Evolutionary conservation across 2,113 vertebrate species (phyloP), one percentile per base, ranked within the genome.

Genomic region (Peromyscus polionotus): DNA sequence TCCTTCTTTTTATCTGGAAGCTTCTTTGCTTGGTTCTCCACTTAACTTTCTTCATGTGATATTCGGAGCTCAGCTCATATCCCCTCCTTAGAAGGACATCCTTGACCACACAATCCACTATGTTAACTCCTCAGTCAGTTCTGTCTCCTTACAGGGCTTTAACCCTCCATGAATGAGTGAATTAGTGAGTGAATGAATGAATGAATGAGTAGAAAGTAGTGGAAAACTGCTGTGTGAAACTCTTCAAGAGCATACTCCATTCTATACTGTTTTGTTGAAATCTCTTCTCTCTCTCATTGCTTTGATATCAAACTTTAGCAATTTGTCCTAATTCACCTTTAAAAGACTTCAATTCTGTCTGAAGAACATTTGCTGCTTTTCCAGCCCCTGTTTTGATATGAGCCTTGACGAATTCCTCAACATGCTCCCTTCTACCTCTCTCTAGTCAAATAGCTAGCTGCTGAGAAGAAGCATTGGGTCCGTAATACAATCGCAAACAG

Each of bases 251-350:
- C 75, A 16, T 5, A 94, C 88, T 77, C 10, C 68, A 31, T 72
- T 88, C 91, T 91, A 80, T 83, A 51, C 76, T 87, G 48, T 51
- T 80, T 51, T 94, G 91, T 88, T 65, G 76, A 63, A 93, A 68
- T 84, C 70, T 28, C 70, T 4, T 45, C 0, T 95, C 0, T 51
- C 36, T 10, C 31, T 95, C 39, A 68, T 85, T 95, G 75, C 85
- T 95, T 61, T 89, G 24, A 20, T 89, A 90, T 83, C 51, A 86
- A 65, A 59, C 39, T 59, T 86, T 28, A 77, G 9, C 51, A 83
- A 76, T 48, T 31, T 80, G 16, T 13, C 4, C 91, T 92, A 88
- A 28, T 95, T 95, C 16, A 73, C 57, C 59, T 94, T 68, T 14
- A 39, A 77, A 70, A 57, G 48, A 45, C 84, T 70, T 63, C 28